These are phyloP conservation scores for Papilio polytes DNA, from an alignment of 1,140 invertebrate species.

Conservation along the genomic window DNA sequence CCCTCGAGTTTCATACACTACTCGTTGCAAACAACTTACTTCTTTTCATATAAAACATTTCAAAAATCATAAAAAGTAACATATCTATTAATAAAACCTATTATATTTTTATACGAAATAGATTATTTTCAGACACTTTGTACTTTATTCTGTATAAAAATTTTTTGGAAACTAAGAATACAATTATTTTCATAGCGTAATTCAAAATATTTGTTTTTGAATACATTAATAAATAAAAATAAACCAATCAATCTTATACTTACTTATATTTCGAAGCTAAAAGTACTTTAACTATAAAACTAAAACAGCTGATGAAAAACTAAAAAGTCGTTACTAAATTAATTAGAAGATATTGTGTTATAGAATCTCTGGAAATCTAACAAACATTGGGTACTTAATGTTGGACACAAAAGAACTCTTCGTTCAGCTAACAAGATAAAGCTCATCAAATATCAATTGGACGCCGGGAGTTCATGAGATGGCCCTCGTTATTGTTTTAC, in stretches of 20 bases:
- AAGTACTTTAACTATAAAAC: too few species aligned
- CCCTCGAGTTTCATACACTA: neutral
- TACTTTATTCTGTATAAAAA: neutral
- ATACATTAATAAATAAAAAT: too few species aligned
- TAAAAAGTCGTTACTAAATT: too few species aligned
- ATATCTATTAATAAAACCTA: too few species aligned
- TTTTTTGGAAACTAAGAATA: neutral
- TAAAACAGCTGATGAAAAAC: too few species aligned
- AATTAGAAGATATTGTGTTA: too few species aligned
- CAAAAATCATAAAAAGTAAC: neutral
- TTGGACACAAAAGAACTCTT: neutral
- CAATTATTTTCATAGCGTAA: too few species aligned
- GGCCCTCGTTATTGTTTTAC: neutral
- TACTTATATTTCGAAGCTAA: too few species aligned
- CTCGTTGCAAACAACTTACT: neutral
- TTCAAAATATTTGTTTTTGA: too few species aligned
- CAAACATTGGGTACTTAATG: neutral
- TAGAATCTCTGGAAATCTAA: too few species aligned
- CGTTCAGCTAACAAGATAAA: neutral
- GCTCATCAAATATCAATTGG: slow-evolving; percentile 15
- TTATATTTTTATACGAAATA: neutral
- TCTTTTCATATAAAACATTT: neutral
- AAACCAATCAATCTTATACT: too few species aligned
- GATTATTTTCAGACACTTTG: neutral
- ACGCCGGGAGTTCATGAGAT: neutral